These are phyloP conservation scores for Leptarthrus brevirostris DNA, from an alignment of 2,888 invertebrate genomes.

Conservation along the genomic window DNA sequence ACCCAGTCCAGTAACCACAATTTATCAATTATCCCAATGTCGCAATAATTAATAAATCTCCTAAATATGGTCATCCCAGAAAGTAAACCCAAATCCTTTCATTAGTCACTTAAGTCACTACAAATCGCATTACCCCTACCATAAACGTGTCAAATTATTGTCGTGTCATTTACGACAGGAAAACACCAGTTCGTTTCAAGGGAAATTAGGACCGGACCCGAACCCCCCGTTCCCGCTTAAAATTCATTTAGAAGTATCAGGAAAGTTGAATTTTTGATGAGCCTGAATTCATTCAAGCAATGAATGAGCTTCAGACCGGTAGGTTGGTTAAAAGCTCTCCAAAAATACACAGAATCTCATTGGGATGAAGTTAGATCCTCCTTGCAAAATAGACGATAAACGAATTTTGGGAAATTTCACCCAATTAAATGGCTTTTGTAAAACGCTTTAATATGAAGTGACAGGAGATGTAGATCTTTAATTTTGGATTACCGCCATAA, in stretches of 20 bases:
- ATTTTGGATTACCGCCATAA: too few species aligned
- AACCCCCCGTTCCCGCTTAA: too few species aligned
- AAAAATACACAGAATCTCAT: not conserved
- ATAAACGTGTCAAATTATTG: not conserved
- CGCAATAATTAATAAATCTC: too few species aligned
- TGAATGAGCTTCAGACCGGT: not conserved
- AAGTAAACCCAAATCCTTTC: not conserved
- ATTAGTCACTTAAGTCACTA: slow-evolving; percentile 29
- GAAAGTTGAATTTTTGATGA: too few species aligned
- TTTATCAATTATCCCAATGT: too few species aligned
- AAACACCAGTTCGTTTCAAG: not conserved
- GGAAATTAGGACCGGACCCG: not conserved
- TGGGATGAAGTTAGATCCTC: not conserved
- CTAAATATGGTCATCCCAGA: too few species aligned
- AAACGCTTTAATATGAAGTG: too few species aligned
- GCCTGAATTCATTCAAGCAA: not conserved
- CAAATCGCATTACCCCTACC: slow-evolving; percentile 26
- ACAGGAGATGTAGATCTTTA: too few species aligned
- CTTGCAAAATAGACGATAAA: not conserved
- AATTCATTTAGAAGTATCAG: too few species aligned
- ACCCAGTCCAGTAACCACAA: too few species aligned
- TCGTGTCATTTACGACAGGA: not conserved
- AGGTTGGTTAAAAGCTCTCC: not conserved
- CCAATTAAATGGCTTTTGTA: not conserved
- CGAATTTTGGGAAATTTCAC: not conserved